These are phyloP conservation scores for Argentina silus DNA, from an alignment of 2,797 vertebrate species.

Conservation along the genomic window DNA sequence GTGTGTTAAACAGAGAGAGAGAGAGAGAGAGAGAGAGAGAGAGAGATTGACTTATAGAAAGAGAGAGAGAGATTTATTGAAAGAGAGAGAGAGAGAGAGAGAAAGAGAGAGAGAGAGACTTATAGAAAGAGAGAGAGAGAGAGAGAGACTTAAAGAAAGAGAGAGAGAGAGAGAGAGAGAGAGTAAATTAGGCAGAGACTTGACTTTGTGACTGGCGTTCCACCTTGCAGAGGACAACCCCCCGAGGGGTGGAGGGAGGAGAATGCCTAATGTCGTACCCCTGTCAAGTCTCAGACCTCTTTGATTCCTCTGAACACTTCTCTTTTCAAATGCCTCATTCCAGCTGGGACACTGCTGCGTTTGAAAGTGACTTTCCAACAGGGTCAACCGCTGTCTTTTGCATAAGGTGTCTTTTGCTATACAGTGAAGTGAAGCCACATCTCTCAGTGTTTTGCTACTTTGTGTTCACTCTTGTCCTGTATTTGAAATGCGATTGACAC, in stretches of 20 bases:
- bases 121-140: background rate
- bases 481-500: background rate
- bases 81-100: background rate
- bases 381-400: background rate
- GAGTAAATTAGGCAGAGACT: background rate
- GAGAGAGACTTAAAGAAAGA: background rate
- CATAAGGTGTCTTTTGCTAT: background rate
- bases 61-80: too few relatives aligned
- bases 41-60: too few relatives aligned
- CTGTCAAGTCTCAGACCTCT: slow-evolving; percentile 11
- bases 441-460: background rate
- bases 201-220: slow-evolving; percentile 7
- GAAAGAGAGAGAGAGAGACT: background rate
- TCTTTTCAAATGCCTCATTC: background rate
- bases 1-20: too few relatives aligned
- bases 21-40: too few relatives aligned
- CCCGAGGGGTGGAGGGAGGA: slow-evolving; percentile 1
- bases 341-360: background rate
- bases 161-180: background rate
- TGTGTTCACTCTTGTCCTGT: background rate
- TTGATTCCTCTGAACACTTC: slow-evolving; percentile 4
- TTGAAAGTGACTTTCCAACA: background rate
- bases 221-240: slow-evolving; percentile 1
- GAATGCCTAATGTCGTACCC: slow-evolving; percentile 8
- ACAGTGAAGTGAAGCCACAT: background rate